These are phyloP conservation scores for Siniperca obscura DNA, from an alignment of 2,797 vertebrate species.

Conservation along the genomic window DNA sequence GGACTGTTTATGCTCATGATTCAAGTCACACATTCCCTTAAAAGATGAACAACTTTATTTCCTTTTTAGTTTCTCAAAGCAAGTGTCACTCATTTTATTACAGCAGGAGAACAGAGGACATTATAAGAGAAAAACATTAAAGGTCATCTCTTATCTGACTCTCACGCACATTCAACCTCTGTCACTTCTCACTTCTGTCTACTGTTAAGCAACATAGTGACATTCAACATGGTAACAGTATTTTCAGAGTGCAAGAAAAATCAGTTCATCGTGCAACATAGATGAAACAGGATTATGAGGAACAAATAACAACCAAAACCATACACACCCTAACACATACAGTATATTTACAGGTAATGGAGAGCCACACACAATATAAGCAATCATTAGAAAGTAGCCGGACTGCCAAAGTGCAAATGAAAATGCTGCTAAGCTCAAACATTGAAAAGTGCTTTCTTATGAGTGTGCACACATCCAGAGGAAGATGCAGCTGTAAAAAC, in stretches of 20 bases:
- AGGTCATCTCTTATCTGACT: slow-evolving; percentile 29
- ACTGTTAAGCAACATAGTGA: slow-evolving; percentile 23
- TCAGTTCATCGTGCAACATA: slow-evolving; percentile 9
- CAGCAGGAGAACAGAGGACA: slow-evolving; percentile 25
- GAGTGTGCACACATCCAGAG: slow-evolving; percentile 8
- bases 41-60: slow-evolving; percentile 56
- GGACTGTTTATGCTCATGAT: slow-evolving; percentile 24
- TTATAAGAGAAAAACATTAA: slow-evolving; percentile 32
- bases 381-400: slow-evolving; percentile 16
- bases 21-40: slow-evolving; percentile 43
- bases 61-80: slow-evolving; percentile 52
- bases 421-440: slow-evolving; percentile 43
- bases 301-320: slow-evolving; percentile 15
- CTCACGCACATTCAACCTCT: background rate
- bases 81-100: slow-evolving; percentile 38
- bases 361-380: slow-evolving; percentile 11
- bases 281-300: slow-evolving; percentile 12
- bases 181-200: slow-evolving; percentile 26
- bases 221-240: slow-evolving; percentile 25
- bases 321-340: slow-evolving; percentile 1
- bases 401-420: slow-evolving; percentile 52
- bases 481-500: slow-evolving; percentile 36
- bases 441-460: slow-evolving; percentile 53
- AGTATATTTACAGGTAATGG: slow-evolving; percentile 46
- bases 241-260: slow-evolving; percentile 45